A percentile compares a stretch with the other conserved stretches of the same genome.
These are phyloP conservation scores for Actinostola sp. DNA, from an alignment of 92 coral and sea anemone genomes.

Conservation along the genomic window DNA sequence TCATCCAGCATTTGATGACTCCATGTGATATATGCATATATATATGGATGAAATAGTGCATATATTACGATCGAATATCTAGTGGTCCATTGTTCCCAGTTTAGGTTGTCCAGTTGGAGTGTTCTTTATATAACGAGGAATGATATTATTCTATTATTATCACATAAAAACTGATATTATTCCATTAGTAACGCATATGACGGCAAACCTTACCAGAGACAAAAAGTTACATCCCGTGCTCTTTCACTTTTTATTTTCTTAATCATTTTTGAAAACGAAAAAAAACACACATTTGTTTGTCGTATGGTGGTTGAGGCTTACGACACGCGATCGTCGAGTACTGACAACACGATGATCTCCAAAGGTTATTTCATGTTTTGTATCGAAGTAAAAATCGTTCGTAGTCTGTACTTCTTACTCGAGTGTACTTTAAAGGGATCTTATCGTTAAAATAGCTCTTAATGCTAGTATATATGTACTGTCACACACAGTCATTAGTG, in stretches of 20 bases:
- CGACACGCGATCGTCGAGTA: neutral
- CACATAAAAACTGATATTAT: too few relatives aligned
- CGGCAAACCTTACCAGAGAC: too few relatives aligned
- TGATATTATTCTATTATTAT: too few relatives aligned
- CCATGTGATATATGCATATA: slow-evolving; percentile 3
- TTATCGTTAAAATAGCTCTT: slow-evolving; percentile 9
- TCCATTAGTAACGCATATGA: too few relatives aligned
- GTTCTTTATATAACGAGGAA: too few relatives aligned
- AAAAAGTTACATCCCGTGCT: too few relatives aligned
- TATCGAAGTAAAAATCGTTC: slow-evolving; percentile 1
- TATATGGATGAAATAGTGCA: slow-evolving; percentile 1
- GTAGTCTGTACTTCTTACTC: neutral
- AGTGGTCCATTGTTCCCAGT: too few relatives aligned
- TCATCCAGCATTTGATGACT: neutral
- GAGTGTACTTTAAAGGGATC: slow-evolving; percentile 19
- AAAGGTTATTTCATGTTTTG: neutral
- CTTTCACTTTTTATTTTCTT: too few relatives aligned
- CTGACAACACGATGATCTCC: too few relatives aligned
- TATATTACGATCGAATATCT: slow-evolving; percentile 4
- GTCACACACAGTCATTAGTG: slow-evolving; percentile 6
- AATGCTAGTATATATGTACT: neutral
- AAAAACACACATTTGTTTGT: neutral
- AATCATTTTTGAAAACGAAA: too few relatives aligned
- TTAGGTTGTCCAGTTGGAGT: too few relatives aligned
- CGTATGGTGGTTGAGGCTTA: neutral